Conservation (phyloP, 2,888 invertebrate species). For the Bhutanitis thaidina region DNA sequence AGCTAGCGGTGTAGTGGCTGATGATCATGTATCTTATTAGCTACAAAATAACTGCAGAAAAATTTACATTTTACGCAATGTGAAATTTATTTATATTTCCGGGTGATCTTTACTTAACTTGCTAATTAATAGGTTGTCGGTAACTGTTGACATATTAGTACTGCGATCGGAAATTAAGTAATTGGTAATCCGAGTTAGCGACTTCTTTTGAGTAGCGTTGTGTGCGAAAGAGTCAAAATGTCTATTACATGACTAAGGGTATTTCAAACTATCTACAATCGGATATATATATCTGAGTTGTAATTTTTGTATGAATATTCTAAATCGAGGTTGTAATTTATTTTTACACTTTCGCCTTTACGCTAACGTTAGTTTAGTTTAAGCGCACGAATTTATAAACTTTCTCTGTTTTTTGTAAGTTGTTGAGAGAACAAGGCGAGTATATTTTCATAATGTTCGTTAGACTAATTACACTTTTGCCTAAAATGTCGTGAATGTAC, state of each 20-base stretch:
- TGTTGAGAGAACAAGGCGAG: constrained; percentile 49
- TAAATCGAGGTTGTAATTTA: constrained; percentile 54
- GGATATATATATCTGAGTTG: background rate
- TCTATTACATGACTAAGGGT: background rate
- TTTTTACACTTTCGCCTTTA: constrained; percentile 48
- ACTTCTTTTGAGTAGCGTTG: no score
- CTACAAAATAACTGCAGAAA: no score
- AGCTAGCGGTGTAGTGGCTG: no score
- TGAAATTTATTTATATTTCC: no score
- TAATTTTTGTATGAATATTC: constrained; percentile 20
- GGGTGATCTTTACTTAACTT: no score
- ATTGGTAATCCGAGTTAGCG: no score
- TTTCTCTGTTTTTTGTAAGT: constrained; percentile 17
- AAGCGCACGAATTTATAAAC: constrained; percentile 70
- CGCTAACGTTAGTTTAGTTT: constrained; percentile 54
- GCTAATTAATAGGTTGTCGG: no score
- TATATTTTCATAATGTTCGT: constrained; percentile 62
- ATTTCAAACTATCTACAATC: background rate
- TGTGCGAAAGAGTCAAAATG: background rate
- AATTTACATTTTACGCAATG: no score
- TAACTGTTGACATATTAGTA: no score
- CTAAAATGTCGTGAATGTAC: constrained; percentile 73
- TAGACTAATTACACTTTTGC: constrained; percentile 71
- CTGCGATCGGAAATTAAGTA: no score
- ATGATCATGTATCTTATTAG: no score